Conservation (phyloP, 1,140 invertebrate species). For the Atta colombica region DNA sequence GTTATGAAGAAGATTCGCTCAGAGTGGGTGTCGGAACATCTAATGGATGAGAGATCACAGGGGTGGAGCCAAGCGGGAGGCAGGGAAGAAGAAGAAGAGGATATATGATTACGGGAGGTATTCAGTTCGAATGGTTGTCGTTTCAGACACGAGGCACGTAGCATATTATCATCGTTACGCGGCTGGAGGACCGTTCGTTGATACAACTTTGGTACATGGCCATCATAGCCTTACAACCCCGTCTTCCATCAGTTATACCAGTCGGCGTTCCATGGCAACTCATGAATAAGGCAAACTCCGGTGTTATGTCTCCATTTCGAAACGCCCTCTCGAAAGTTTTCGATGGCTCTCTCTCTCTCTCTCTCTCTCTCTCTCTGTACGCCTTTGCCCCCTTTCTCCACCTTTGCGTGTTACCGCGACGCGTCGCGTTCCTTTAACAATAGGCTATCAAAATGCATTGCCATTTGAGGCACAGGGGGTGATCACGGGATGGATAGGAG, state of each 20-base stretch:
- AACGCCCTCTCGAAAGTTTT: conserved; percentile 77
- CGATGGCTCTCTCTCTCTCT: conserved; percentile 57
- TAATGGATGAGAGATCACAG: conserved; percentile 30
- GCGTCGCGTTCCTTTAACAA: conserved; percentile 68
- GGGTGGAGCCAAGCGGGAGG: background rate
- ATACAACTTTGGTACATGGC: conserved; percentile 78
- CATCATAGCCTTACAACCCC: conserved; percentile 76
- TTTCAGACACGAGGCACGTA: conserved; percentile 78
- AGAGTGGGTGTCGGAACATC: conserved; percentile 65
- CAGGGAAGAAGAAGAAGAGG: conserved; percentile 29
- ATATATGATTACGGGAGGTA: conserved; percentile 73
- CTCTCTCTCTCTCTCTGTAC: background rate
- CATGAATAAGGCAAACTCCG: conserved; percentile 79
- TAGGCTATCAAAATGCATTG: conserved; percentile 76
- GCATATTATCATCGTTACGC: conserved; percentile 80
- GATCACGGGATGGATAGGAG: conserved; percentile 7
- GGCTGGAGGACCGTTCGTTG: conserved; percentile 74
- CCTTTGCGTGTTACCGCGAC: background rate
- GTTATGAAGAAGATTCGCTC: conserved; percentile 66
- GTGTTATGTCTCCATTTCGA: conserved; percentile 77
- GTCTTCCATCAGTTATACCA: conserved; percentile 77
- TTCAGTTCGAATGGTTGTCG: conserved; percentile 76
- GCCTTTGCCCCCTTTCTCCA: background rate
- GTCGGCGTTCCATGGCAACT: conserved; percentile 72
- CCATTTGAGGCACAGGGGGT: conserved; percentile 51